These are phyloP conservation scores for Aleiodes leptofemur DNA, from an alignment of 2,888 invertebrate genomes.

Conservation along the genomic window DNA sequence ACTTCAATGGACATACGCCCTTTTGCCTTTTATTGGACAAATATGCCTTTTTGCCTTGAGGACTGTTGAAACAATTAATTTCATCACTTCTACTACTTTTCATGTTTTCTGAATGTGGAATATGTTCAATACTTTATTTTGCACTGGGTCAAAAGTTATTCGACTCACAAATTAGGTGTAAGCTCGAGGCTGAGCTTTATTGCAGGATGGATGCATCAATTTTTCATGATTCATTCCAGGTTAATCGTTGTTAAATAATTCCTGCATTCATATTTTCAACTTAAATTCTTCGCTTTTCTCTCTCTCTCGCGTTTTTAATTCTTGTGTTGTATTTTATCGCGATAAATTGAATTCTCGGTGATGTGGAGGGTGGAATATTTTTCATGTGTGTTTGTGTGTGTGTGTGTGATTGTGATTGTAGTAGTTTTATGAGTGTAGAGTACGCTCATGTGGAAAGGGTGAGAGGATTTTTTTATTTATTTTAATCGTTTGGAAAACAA, in stretches of 20 bases:
- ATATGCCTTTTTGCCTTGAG: too few relatives aligned
- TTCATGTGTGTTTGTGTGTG: neutral
- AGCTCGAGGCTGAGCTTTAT: neutral
- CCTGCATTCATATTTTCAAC: neutral
- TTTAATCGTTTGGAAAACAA: conserved; percentile 10
- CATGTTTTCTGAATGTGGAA: too few relatives aligned
- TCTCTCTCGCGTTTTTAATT: neutral
- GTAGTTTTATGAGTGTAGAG: conserved; percentile 3
- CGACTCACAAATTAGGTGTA: conserved; percentile 1
- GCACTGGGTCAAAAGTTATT: too few relatives aligned
- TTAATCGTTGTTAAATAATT: conserved; percentile 33
- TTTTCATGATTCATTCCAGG: conserved; percentile 36
- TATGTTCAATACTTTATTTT: too few relatives aligned
- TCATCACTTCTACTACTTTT: too few relatives aligned
- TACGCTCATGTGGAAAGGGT: conserved; percentile 1
- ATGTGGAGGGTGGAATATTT: conserved; percentile 15
- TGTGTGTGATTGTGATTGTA: neutral
- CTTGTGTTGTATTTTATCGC: neutral
- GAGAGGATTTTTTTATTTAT: conserved; percentile 10
- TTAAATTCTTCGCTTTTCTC: neutral
- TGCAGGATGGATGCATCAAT: conserved; percentile 15
- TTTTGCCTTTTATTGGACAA: too few relatives aligned
- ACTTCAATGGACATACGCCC: too few relatives aligned
- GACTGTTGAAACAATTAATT: too few relatives aligned
- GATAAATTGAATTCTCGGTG: conserved; percentile 40